Evolutionary conservation across 37 sponge, comb jelly and placozoan genomes (phyloP).

Genomic region (Chondrilla cf. caribensis): DNA sequence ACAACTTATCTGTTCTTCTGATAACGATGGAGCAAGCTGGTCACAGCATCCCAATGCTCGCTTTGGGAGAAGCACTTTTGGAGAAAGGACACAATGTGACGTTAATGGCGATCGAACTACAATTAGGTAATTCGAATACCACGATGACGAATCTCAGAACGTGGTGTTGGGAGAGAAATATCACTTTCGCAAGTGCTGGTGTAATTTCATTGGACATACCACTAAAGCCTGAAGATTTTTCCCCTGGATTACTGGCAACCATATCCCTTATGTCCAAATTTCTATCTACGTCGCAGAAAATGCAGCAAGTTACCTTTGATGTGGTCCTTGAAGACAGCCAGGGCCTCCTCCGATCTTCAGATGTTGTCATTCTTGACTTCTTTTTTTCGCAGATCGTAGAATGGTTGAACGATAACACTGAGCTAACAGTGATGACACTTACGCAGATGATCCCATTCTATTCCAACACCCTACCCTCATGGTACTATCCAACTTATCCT

Average conservation of each 20-base stretch:
- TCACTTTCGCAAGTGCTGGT: too few species aligned
- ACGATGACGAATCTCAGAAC: too few species aligned
- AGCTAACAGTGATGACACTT: background rate
- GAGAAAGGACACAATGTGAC: constrained; percentile 60
- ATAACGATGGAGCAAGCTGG: background rate
- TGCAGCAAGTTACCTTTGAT: background rate
- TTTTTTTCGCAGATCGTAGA: background rate
- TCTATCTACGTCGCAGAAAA: background rate
- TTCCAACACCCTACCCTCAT: background rate
- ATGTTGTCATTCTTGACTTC: background rate
- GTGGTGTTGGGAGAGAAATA: too few species aligned
- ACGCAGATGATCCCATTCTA: background rate
- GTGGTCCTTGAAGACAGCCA: background rate
- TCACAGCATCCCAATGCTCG: constrained; percentile 20
- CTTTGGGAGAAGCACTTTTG: constrained; percentile 52
- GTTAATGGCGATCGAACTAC: background rate
- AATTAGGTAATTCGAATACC: too few species aligned
- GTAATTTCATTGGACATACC: too few species aligned
- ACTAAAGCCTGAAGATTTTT: too few species aligned
- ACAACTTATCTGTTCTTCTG: constrained; percentile 32
- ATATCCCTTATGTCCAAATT: background rate
- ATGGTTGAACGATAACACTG: background rate
- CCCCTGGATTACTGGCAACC: too few species aligned
- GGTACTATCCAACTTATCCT: background rate
- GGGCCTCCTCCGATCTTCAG: background rate